These are phyloP conservation scores for Guaruba guarouba DNA, from an alignment of 2,113 vertebrate species.

Conservation along the genomic window DNA sequence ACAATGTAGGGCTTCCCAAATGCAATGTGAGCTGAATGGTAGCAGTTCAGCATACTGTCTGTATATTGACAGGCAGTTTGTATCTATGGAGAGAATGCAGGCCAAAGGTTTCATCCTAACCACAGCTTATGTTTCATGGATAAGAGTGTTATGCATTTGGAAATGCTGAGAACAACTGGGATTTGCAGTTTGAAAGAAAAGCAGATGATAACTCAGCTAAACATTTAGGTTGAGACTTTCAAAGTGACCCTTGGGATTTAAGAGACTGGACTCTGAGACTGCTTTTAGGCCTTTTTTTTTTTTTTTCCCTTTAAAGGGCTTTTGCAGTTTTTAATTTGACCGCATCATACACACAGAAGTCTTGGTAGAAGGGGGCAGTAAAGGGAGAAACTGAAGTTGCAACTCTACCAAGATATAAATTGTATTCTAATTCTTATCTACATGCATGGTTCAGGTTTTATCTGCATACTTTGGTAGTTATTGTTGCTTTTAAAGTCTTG, in stretches of 20 bases:
- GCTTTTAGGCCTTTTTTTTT: slow-evolving; percentile 7
- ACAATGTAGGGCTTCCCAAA: background rate
- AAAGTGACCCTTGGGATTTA: background rate
- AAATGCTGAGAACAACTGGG: slow-evolving; percentile 16
- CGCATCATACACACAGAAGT: background rate
- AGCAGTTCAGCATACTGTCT: background rate
- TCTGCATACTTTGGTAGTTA: background rate
- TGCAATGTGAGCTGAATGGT: background rate
- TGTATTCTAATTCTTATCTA: background rate
- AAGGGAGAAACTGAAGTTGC: background rate
- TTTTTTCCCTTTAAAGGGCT: background rate
- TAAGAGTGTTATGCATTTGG: background rate
- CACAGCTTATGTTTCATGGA: slow-evolving; percentile 16
- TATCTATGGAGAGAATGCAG: slow-evolving; percentile 1
- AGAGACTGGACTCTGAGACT: background rate
- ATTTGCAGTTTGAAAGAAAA: slow-evolving; percentile 44
- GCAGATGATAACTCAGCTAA: background rate
- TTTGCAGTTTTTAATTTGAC: background rate
- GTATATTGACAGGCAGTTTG: background rate
- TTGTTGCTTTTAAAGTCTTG: background rate
- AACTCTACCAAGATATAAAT: background rate
- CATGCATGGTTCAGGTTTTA: background rate
- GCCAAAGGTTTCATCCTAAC: slow-evolving; percentile 26
- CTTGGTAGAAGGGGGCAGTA: background rate
- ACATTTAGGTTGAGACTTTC: slow-evolving; percentile 25